Evolutionary conservation across 2,888 invertebrate species (phyloP).

Genomic region (Dolichomitus sp.): DNA sequence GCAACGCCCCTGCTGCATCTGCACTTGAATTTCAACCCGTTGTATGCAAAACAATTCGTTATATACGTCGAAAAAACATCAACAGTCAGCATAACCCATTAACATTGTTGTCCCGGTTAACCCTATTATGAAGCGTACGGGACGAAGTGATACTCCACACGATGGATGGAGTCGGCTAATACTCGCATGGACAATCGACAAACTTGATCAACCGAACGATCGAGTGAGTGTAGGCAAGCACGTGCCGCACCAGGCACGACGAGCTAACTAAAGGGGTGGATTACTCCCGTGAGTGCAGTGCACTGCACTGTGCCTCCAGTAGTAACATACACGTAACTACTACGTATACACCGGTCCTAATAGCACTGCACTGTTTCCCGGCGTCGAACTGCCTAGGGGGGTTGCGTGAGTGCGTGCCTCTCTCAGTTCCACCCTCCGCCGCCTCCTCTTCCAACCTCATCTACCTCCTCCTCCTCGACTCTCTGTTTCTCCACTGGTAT

Average conservation of each 20-base stretch:
- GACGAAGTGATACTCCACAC: conserved; percentile 17
- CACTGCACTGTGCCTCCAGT: conserved; percentile 32
- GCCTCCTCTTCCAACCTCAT: not conserved
- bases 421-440: conserved; percentile 9
- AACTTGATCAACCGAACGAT: conserved; percentile 60
- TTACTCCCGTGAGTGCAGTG: conserved; percentile 60
- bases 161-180: conserved; percentile 46
- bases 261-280: conserved; percentile 63
- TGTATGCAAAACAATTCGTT: not conserved
- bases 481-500: conserved; percentile 54
- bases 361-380: conserved; percentile 34
- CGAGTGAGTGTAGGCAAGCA: conserved; percentile 51
- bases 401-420: conserved; percentile 25
- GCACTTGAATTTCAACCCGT: not conserved
- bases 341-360: conserved; percentile 34
- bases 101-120: conserved; percentile 20
- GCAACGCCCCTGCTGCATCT: not conserved
- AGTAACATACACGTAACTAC: conserved; percentile 35
- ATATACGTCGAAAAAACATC: conserved; percentile 8
- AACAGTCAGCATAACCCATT: conserved; percentile 12
- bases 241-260: conserved; percentile 61
- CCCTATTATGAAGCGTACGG: conserved; percentile 9
- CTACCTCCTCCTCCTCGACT: not conserved
- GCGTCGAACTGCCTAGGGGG: conserved; percentile 28
- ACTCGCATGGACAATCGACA: conserved; percentile 59